phyloP scores from a whole-genome alignment of 2,888 invertebrate species.

The Acanthoscelides obtectus region DNA sequence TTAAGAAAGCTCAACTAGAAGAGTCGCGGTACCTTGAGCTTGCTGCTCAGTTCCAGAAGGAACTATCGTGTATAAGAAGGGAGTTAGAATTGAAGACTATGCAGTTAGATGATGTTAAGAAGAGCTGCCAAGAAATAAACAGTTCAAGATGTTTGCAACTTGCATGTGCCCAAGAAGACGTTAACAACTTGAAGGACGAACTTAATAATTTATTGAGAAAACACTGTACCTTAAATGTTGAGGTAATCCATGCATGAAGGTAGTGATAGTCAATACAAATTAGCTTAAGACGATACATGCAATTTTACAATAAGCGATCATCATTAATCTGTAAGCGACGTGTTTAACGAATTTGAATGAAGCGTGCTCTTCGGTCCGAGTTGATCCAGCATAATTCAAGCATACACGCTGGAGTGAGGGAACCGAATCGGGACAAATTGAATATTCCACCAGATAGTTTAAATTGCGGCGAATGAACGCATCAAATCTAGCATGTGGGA shows the following conservation, averaged over 20 bases:
- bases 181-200: constrained; percentile 35
- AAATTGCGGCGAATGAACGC: no score
- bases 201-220: constrained; percentile 33
- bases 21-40: constrained; percentile 21
- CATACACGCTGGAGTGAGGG: no score
- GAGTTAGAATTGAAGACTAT: constrained; percentile 26
- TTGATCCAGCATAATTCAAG: no score
- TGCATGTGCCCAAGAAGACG: constrained; percentile 34
- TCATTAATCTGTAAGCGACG: no score
- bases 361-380: no score
- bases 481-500: no score
- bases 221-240: constrained; percentile 31
- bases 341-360: no score
- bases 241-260: constrained; percentile 29
- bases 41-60: constrained; percentile 27
- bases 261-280: no score
- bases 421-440: no score
- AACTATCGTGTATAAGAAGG: constrained; percentile 24
- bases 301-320: no score
- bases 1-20: constrained; percentile 20
- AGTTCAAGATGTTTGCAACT: constrained; percentile 27
- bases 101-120: constrained; percentile 28
- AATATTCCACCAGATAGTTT: no score
- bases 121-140: constrained; percentile 25
- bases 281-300: no score